Base-by-base conservation (phyloP, 2,888 invertebrate species). In the Mesorhabditis sp. region DNA sequence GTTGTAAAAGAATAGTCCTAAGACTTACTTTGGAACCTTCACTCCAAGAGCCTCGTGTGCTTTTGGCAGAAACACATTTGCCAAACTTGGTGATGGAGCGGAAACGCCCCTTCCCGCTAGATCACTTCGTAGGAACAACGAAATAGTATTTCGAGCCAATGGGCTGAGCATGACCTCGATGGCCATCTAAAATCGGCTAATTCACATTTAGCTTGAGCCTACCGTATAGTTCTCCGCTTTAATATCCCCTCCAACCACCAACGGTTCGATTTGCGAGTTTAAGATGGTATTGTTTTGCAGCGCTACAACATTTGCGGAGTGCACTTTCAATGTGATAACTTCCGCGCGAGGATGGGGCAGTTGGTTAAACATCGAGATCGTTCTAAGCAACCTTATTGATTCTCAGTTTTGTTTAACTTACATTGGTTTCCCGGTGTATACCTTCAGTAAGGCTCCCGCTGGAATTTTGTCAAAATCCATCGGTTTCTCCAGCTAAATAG, bases 181-280 rank as follows among this genome's bases (percentile, higher is more conserved):
- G n/a, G 58, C 58, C 7, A 50, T 50, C 58, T 50, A 50, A 50
- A 50, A 28, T 28, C 28, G 28, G 28, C 28, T 28, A 1, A 28
- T 28, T 28, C 28, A 28, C 28, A 28, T 28, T 2, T 28, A 28
- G 28, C 28, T 28, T 28, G 28, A 28, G 28, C 67, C 4, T 5
- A 77, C 72, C 62, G 69, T 42, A 45, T 65, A 74, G 28, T 70
- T 68, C 5, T 72, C 67, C 13, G 67, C 62, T 4, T 72, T 72
- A 10, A 71, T 13, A 15, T 69, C 68, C 64, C 74, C 75, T n/a
- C 75, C 68, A 15, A 67, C 61, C 10, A 79, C 68, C 44, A 62
- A 71, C 6, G 79, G 79, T 41, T 79, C 79, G 42, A 79, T 68
- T 67, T 79, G 79, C 5, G 79, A 75, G 44, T 72, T 68, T 4